Percentiles rank a stretch among this genome's conserved stretches.
Conservation (phyloP, 2,888 invertebrate species). For the Melanotus villosus region DNA sequence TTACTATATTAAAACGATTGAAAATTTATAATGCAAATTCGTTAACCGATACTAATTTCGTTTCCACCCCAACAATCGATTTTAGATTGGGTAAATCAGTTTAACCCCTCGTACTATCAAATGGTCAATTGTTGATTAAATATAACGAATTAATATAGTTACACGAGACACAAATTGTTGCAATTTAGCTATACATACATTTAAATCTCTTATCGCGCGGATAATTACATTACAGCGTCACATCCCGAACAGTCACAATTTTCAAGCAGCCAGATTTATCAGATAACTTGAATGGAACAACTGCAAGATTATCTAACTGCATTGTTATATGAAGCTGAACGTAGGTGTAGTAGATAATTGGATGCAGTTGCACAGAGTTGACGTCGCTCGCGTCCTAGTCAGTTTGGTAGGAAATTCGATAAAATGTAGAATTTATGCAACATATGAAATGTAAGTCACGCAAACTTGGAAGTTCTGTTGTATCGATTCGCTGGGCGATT, state of each 20-base stretch:
- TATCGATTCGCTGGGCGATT: slow-evolving; percentile 15
- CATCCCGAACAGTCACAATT: background rate
- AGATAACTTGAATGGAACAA: background rate
- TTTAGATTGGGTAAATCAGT: slow-evolving; percentile 7
- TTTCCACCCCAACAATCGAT: slow-evolving; percentile 5
- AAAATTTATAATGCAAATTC: background rate
- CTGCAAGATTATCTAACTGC: background rate
- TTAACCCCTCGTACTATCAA: background rate
- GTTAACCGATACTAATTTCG: background rate
- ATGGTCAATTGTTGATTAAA: slow-evolving; percentile 5
- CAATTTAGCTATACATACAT: background rate
- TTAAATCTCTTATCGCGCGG: background rate
- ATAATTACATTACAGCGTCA: background rate
- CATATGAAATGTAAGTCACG: slow-evolving; percentile 11
- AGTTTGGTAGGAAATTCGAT: slow-evolving; percentile 17
- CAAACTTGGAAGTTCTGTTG: background rate
- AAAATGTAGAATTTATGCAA: slow-evolving; percentile 2
- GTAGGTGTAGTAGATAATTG: slow-evolving; percentile 12
- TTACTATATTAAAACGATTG: too few relatives aligned
- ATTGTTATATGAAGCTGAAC: background rate
- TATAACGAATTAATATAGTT: slow-evolving; percentile 1
- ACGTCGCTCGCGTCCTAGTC: slow-evolving; percentile 4
- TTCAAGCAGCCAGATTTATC: background rate
- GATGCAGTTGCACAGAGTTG: slow-evolving; percentile 4
- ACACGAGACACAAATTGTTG: background rate